A percentile compares a stretch with the other conserved stretches of the same genome.
These are phyloP conservation scores for Lepidonotus clava DNA, from an alignment of 2,888 invertebrate species.

Conservation along the genomic window DNA sequence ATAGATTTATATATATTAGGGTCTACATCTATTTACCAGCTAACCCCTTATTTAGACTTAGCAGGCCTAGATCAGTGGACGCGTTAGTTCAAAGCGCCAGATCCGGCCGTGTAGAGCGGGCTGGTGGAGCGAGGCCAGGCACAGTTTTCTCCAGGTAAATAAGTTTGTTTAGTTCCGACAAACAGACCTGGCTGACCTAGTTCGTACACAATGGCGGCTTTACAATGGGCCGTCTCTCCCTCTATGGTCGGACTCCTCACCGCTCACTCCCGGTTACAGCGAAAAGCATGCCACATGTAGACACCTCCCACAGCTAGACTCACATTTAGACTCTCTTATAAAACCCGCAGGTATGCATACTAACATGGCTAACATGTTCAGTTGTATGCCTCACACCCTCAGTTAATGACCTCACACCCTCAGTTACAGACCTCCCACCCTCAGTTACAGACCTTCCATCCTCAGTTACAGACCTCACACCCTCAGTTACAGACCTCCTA, in stretches of 20 bases:
- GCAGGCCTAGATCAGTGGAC: too few relatives aligned
- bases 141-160: slow-evolving; percentile 27
- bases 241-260: background rate
- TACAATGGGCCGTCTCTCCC: slow-evolving; percentile 19
- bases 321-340: too few relatives aligned
- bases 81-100: too few relatives aligned
- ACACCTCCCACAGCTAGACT: too few relatives aligned
- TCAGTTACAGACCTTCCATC: background rate
- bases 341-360: too few relatives aligned
- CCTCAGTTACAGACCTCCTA: slow-evolving; percentile 1
- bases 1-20: too few relatives aligned
- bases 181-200: slow-evolving; percentile 27
- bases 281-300: too few relatives aligned
- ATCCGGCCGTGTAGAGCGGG: too few relatives aligned
- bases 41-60: too few relatives aligned
- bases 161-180: slow-evolving; percentile 4
- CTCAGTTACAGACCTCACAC: background rate
- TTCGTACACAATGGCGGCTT: slow-evolving; percentile 22
- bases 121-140: too few relatives aligned
- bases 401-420: background rate
- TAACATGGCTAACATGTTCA: too few relatives aligned
- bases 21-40: too few relatives aligned
- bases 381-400: background rate
- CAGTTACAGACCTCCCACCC: background rate
- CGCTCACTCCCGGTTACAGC: background rate